Conservation (phyloP, 2,888 invertebrate species). For the Trachelus tabidus region DNA sequence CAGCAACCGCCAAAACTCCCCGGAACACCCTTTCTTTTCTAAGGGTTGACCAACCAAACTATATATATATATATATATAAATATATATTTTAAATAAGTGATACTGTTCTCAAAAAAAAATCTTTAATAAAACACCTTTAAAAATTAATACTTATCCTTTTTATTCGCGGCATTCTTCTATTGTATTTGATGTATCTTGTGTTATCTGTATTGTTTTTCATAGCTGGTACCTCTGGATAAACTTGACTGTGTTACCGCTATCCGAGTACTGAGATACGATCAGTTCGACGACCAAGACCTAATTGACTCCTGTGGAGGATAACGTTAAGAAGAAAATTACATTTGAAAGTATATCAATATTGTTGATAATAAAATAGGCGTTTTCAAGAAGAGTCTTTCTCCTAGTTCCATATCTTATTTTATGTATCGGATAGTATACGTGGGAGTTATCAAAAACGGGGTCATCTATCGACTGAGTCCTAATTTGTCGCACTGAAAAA, state of each 20-base stretch:
- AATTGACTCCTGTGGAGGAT: not conserved
- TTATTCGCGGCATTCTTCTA: not conserved
- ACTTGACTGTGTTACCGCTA: not conserved
- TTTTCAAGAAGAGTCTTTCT: not conserved
- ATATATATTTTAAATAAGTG: conserved; percentile 37
- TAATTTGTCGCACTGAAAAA: not conserved
- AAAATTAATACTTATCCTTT: conserved; percentile 27
- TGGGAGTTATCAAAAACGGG: not conserved
- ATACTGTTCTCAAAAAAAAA: conserved; percentile 40
- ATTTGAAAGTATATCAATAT: not conserved
- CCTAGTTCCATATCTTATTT: not conserved
- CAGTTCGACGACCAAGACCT: too few species aligned
- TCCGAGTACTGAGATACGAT: not conserved
- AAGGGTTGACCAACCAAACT: conserved; percentile 35
- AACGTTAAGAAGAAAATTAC: not conserved
- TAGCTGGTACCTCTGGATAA: not conserved
- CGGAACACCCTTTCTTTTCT: conserved; percentile 18
- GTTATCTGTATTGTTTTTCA: not conserved
- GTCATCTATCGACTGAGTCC: not conserved
- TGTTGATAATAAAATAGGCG: not conserved
- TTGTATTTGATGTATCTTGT: not conserved
- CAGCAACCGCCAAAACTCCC: conserved; percentile 37
- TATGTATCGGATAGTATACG: not conserved
- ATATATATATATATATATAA: conserved; percentile 34
- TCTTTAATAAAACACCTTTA: conserved; percentile 54